Evolutionary conservation across 2,888 invertebrate genomes (phyloP), one percentile per base, ranked within the genome.

Genomic region (Oscheius myriophilus): DNA sequence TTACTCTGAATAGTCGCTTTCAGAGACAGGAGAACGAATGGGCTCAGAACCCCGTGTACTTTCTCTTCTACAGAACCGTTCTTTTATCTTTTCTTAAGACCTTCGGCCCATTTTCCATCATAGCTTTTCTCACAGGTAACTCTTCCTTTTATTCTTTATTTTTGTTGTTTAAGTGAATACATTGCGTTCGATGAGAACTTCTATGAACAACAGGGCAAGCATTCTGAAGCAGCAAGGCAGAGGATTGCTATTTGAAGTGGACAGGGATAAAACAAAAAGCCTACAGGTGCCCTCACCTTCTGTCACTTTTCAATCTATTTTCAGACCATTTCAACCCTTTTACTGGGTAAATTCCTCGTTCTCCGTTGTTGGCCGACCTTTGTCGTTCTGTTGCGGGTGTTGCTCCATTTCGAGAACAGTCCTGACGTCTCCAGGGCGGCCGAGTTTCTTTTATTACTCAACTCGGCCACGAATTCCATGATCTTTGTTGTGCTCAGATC

Each of bases 401-500:
- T 51, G 14, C 33, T 51, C 25, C 21, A 55, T 25, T 42, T 33
- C 18, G 53, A 54, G 23, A 33, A 57, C 18, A 42, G 23, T 12
- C 49, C 51, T 14, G 33, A 49, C 16, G 49, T 61, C n/a, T 61
- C 61, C n/a, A 25, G 61, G 33, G 33, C 33, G 41, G 54, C 70
- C 4, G 66, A 76, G 16, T 80, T 82, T 39, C 71, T 76, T 42
- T 67, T 81, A 1, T 72, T 82, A 11, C 69, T 82, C 18, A 82
- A 82, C 65, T 80, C 82, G 1, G 82, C 82, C 46, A 76, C 82
- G 23, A 82, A 82, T 33, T 79, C 77, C 4, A 76, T 79, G 43
- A 76, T 82, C 51, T 81, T 80, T 58, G 82, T 82, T 39, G 75
- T 82, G 1, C 71, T 82, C 41, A 82, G 81, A 67, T 72, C 78